phyloP scores from a whole-genome alignment of 2,888 invertebrate genomes.

The Mactromeris polynyma region DNA sequence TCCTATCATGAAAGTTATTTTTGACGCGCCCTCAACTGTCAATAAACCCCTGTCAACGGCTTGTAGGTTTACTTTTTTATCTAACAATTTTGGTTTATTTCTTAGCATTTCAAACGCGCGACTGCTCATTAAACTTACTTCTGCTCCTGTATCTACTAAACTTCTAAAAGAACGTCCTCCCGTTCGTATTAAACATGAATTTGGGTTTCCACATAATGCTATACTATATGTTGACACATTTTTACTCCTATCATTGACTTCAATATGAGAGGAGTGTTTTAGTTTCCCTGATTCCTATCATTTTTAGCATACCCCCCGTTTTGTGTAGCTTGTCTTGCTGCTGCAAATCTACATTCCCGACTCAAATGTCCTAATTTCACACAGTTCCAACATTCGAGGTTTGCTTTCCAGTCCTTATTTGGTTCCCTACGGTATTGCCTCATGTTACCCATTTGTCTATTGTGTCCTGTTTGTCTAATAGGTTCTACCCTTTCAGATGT shows the following conservation, averaged over 20 bases:
- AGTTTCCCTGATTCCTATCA: neutral
- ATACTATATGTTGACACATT: slow-evolving; percentile 25
- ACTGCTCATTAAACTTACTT: neutral
- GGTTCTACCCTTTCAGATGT: neutral
- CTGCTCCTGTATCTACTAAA: neutral
- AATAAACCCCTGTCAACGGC: neutral
- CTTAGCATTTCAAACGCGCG: neutral
- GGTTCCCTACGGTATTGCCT: no score
- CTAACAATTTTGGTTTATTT: neutral
- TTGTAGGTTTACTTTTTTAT: neutral
- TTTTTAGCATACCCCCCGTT: neutral
- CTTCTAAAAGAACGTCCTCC: slow-evolving; percentile 3
- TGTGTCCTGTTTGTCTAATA: no score
- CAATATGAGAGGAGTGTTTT: neutral
- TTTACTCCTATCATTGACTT: neutral
- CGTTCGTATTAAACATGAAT: slow-evolving; percentile 5
- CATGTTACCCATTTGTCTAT: no score
- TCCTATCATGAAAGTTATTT: neutral
- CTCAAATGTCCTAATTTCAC: neutral
- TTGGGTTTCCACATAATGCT: slow-evolving; percentile 15
- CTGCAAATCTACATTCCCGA: no score
- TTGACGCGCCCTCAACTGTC: neutral
- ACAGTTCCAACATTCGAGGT: neutral
- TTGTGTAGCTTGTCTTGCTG: neutral
- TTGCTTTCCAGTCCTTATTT: no score